These are phyloP conservation scores for Torymus aiolomorphi DNA, from an alignment of 2,888 invertebrate species.

Conservation along the genomic window DNA sequence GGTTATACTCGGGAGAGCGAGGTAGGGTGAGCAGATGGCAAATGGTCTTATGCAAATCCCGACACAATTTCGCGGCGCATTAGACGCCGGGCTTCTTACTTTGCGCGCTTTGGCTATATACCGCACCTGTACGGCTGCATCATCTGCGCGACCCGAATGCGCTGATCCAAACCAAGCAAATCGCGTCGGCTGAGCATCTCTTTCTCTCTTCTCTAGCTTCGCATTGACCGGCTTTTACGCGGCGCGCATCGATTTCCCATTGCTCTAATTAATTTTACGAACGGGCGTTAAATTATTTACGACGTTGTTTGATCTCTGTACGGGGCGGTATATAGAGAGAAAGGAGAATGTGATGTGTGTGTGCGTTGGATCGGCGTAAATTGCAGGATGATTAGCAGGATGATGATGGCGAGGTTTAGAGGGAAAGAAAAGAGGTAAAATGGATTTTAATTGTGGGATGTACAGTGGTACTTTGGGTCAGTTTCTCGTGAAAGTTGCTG, in stretches of 20 bases:
- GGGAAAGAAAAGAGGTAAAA: too few relatives aligned
- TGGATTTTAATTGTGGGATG: too few relatives aligned
- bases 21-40: slow-evolving; percentile 9
- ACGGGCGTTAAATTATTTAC: slow-evolving; percentile 16
- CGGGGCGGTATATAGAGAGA: too few relatives aligned
- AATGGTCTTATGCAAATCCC: slow-evolving; percentile 50
- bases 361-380: too few relatives aligned
- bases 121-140: slow-evolving; percentile 40
- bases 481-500: too few relatives aligned
- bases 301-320: background rate
- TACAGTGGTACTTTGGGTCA: too few relatives aligned
- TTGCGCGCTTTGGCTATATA: background rate
- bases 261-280: slow-evolving; percentile 43
- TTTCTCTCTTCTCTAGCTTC: background rate
- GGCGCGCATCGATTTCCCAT: slow-evolving; percentile 17
- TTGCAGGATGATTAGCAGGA: too few relatives aligned
- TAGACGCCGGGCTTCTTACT: slow-evolving; percentile 19
- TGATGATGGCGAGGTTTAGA: too few relatives aligned
- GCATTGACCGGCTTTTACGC: slow-evolving; percentile 31
- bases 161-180: background rate
- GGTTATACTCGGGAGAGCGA: too few relatives aligned
- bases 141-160: slow-evolving; percentile 32
- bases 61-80: slow-evolving; percentile 39
- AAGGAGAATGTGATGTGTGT: background rate
- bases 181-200: background rate